phyloP scores from a whole-genome alignment of 1,140 invertebrate genomes.

The Tetranychus cinnabarinus region DNA sequence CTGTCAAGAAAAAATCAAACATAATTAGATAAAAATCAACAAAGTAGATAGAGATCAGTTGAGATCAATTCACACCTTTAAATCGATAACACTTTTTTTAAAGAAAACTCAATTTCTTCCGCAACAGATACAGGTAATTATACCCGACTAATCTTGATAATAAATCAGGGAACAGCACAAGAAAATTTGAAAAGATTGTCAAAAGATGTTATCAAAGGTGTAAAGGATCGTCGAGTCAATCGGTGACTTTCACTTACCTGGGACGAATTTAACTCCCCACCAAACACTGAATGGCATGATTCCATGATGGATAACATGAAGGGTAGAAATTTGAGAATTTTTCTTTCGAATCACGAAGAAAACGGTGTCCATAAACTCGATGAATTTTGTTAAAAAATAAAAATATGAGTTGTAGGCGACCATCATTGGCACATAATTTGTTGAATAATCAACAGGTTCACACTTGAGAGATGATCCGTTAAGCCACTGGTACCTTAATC shows the following conservation, averaged over 20 bases:
- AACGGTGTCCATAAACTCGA: conserved; percentile 6
- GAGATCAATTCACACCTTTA: background rate
- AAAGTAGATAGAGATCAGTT: background rate
- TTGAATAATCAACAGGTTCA: background rate
- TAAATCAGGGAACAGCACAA: too few relatives aligned
- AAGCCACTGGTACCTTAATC: background rate
- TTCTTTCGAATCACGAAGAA: conserved; percentile 33
- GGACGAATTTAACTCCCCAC: conserved; percentile 3
- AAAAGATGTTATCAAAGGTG: too few relatives aligned
- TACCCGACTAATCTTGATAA: too few relatives aligned
- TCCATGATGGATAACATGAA: conserved; percentile 65
- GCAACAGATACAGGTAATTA: too few relatives aligned
- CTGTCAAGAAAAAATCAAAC: background rate
- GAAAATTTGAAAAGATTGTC: too few relatives aligned
- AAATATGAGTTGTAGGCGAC: background rate
- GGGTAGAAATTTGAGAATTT: conserved; percentile 54
- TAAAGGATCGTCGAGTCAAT: too few relatives aligned
- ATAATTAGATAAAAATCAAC: background rate
- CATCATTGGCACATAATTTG: background rate
- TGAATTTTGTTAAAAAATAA: background rate
- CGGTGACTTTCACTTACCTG: background rate
- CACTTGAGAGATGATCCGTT: background rate
- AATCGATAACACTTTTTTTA: too few relatives aligned
- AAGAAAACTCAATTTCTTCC: too few relatives aligned
- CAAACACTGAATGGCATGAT: conserved; percentile 19